phyloP scores from a whole-genome alignment of 2,888 invertebrate genomes.

The Acrobeloides nanus region DNA sequence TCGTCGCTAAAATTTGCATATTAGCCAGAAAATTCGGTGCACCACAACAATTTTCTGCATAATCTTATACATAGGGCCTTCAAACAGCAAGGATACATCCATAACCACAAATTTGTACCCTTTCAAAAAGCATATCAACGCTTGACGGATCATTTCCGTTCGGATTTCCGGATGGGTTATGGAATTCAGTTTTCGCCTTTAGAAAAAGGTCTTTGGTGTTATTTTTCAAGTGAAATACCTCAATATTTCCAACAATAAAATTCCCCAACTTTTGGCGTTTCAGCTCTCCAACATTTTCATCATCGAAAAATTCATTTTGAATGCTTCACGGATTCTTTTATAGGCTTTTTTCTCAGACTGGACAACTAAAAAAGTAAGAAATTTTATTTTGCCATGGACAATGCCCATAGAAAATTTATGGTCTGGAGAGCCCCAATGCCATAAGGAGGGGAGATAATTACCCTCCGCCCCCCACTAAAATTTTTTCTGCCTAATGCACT shows the following conservation, averaged over 20 bases:
- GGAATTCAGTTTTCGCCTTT: slow-evolving; percentile 32
- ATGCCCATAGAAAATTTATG: too few species aligned
- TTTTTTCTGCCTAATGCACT: too few species aligned
- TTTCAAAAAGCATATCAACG: slow-evolving; percentile 27
- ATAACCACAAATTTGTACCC: slow-evolving; percentile 34
- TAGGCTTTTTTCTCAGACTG: slow-evolving; percentile 40
- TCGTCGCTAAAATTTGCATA: slow-evolving; percentile 31
- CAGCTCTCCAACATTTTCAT: slow-evolving; percentile 37
- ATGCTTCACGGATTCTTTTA: slow-evolving; percentile 31
- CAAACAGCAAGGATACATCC: slow-evolving; percentile 47
- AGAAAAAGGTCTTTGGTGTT: too few species aligned
- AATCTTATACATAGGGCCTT: slow-evolving; percentile 35
- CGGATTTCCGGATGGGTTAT: slow-evolving; percentile 44
- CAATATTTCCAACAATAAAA: slow-evolving; percentile 37
- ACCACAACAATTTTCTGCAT: slow-evolving; percentile 41
- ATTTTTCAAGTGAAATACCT: too few species aligned
- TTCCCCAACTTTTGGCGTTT: slow-evolving; percentile 39
- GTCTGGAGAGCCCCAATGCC: too few species aligned
- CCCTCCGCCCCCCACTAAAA: too few species aligned
- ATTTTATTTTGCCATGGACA: too few species aligned
- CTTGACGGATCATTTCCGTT: slow-evolving; percentile 35
- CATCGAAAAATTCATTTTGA: slow-evolving; percentile 45
- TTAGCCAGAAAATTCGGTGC: slow-evolving; percentile 30
- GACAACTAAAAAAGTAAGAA: slow-evolving; percentile 47
- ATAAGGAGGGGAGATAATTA: too few species aligned